Evolutionary conservation across 2,888 invertebrate genomes (phyloP), one percentile per base, ranked within the genome.

Genomic region (Ctenicera cuprea): DNA sequence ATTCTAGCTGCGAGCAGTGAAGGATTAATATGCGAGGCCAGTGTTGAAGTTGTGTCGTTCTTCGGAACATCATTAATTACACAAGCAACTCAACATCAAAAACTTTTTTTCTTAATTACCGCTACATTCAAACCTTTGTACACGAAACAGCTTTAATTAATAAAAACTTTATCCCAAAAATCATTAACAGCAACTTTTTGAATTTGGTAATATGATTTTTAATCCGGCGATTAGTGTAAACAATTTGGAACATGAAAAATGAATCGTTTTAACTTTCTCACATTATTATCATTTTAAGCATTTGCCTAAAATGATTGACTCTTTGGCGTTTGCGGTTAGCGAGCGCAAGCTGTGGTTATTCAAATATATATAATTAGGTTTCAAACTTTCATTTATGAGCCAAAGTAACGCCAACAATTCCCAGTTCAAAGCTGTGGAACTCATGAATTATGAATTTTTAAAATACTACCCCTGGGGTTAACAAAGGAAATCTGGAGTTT

Each of bases 41-140:
- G 26, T 20, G 54, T 54, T 30, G 14, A 16, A 54, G 26, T 54
- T 12, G 1, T 3, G 54, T 3, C 20, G 33, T 41, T 43, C 68
- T 48, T 59, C 52, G 37, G 11, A 43, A 30, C 43, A 26, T 45
- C 68, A 59, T 68, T 59, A 68, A 68, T 68, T 68, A 48, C 48
- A 41, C 18, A 33, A 43, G 30, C 16, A 18, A 9, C 41, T 41
- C 43, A 22, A 57, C 59, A 68, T 68, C 68, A 68, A 68, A 67
- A 67, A 59, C 45, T 37, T 37, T 33, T 38, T 68, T 68, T 54
- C 59, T 59, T 68, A 68, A 59, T 68, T 68, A 45, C 59, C 26
- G 30, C 45, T 8, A 20, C 43, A 57, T 18, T 18, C 43, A 16
- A 67, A 26, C 45, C 68, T 59, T 45, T 68, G 63, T 64, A n/a